These are phyloP conservation scores for Tetheella fluctuosa DNA, from an alignment of 2,888 invertebrate genomes.

Conservation along the genomic window DNA sequence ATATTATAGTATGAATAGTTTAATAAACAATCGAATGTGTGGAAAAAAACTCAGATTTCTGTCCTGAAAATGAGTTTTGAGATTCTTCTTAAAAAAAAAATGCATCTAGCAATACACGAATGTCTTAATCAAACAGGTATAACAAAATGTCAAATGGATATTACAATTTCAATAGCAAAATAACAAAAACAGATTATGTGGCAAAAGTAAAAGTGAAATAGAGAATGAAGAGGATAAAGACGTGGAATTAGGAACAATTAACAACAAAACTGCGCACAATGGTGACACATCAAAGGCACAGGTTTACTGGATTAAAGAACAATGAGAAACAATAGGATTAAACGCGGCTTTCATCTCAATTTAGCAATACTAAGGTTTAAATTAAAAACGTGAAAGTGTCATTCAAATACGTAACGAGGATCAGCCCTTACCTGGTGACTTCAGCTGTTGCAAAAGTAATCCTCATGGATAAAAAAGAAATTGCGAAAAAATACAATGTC, in stretches of 20 bases:
- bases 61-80: no score
- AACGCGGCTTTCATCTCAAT: conserved; percentile 53
- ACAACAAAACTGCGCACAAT: conserved; percentile 48
- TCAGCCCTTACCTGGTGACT: conserved; percentile 46
- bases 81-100: not conserved
- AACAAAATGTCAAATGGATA: not conserved
- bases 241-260: conserved; percentile 54
- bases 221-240: conserved; percentile 41
- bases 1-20: no score
- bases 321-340: conserved; percentile 63
- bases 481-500: conserved; percentile 52
- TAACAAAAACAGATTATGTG: conserved; percentile 42
- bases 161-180: conserved; percentile 13
- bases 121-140: not conserved
- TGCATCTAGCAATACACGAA: not conserved
- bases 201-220: conserved; percentile 43
- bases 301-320: conserved; percentile 60
- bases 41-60: no score
- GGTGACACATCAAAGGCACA: conserved; percentile 48
- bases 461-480: conserved; percentile 60
- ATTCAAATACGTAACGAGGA: conserved; percentile 73
- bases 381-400: conserved; percentile 65
- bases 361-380: conserved; percentile 55
- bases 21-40: no score
- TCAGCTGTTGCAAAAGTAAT: conserved; percentile 62